These are phyloP conservation scores for Malurus leucopterus DNA, from an alignment of 2,797 vertebrate species.

Conservation along the genomic window DNA sequence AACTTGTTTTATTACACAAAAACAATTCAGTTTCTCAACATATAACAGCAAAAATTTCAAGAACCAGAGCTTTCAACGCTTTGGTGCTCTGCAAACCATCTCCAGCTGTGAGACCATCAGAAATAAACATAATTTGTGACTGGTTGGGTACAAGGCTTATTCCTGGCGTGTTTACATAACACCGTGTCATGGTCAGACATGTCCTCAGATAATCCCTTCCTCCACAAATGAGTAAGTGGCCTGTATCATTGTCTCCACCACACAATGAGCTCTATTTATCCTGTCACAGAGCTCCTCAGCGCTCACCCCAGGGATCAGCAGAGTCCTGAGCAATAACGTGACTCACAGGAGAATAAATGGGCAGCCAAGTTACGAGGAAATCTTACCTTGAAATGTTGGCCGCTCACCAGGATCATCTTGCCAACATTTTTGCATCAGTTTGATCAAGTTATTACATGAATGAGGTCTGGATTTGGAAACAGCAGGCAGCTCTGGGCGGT, in stretches of 20 bases:
- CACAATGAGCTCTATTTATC: slow-evolving; percentile 40
- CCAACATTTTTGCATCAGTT: slow-evolving; percentile 94
- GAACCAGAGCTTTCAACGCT: background rate
- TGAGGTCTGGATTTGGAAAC: slow-evolving; percentile 85
- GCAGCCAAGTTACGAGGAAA: slow-evolving; percentile 1
- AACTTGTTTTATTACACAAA: background rate
- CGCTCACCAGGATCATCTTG: slow-evolving; percentile 81
- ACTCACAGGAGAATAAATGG: slow-evolving; percentile 23
- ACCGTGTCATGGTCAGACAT: slow-evolving; percentile 14
- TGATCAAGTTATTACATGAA: slow-evolving; percentile 83
- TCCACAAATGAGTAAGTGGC: slow-evolving; percentile 32
- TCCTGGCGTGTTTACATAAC: slow-evolving; percentile 17
- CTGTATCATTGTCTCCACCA: slow-evolving; percentile 12
- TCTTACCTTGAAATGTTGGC: slow-evolving; percentile 92
- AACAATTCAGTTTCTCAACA: background rate
- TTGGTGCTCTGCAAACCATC: background rate
- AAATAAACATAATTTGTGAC: background rate
- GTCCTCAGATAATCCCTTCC: slow-evolving; percentile 50
- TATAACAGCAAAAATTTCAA: background rate
- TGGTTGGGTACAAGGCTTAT: background rate
- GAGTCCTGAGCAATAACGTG: slow-evolving; percentile 35
- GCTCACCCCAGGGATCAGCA: slow-evolving; percentile 31
- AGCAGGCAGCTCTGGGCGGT: slow-evolving; percentile 86
- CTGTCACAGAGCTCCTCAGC: slow-evolving; percentile 37
- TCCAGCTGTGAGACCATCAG: background rate